Evolutionary conservation across 2,888 invertebrate genomes (phyloP), one percentile per base, ranked within the genome.

Genomic region (Lepidochrysops patricia): DNA sequence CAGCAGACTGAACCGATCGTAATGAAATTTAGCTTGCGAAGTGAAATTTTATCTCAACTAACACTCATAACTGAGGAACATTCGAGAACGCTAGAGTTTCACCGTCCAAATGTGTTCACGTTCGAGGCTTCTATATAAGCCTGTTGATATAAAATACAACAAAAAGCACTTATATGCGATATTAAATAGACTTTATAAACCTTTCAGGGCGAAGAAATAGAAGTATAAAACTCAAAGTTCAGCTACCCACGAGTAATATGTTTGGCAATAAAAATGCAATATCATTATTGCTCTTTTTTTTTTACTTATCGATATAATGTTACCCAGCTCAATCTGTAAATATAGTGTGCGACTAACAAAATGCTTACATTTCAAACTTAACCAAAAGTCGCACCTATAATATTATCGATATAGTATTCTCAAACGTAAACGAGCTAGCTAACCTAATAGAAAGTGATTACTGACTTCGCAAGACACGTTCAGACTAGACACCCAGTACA

Each of bases 1-100:
- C 69, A 67, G 65, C 67, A 62, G 63, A 63, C 66, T 66, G 65
- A 65, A 60, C 60, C 64, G 62, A 68, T 64, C 64, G 62, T 65
- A 66, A 64, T 66, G 66, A 67, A 64, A 64, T 66, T 66, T 66
- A 60, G 61, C 63, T 61, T 60, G 60, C 27, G 25, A 59, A 62
- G 58, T 62, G 64, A 62, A 66, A 63, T 64, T 64, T 60, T 60
- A 60, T 63, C 60, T 59, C 43, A 59, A 61, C 56, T 57, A 60
- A 50, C 48, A 60, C 19, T 54, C 54, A 54, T 54, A 54, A 54
- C 32, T 15, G 29, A 29, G 29, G 29, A 29, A 29, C 29, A 7
- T 7, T 29, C 29, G 29, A 9, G 43, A 43, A 43, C 6, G 15
- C 15, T 37, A 37, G 12, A 43, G 23, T 43, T 43, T 43, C 12